These are phyloP conservation scores for Microchrysa polita DNA, from an alignment of 2,888 invertebrate species.

Conservation along the genomic window DNA sequence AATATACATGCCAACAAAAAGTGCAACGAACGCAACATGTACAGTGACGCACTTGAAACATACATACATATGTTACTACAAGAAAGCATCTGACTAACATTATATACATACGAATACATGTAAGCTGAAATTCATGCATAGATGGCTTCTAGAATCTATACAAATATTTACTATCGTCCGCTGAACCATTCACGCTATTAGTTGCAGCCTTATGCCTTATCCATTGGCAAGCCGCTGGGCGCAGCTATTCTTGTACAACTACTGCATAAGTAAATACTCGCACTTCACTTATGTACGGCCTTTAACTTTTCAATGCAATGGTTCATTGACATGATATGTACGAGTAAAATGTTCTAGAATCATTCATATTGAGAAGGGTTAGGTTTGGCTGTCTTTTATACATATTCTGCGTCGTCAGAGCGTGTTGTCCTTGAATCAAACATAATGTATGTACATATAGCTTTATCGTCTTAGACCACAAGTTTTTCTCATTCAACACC, in stretches of 20 bases:
- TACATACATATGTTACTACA: not conserved
- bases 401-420: too few relatives aligned
- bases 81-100: not conserved
- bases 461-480: too few relatives aligned
- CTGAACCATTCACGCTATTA: slow-evolving; percentile 5
- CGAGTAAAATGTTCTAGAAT: slow-evolving; percentile 16
- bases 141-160: not conserved
- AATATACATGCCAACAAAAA: not conserved
- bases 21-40: slow-evolving; percentile 33
- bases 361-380: not conserved
- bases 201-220: not conserved
- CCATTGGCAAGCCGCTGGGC: slow-evolving; percentile 7
- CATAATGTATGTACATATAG: too few relatives aligned
- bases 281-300: too few relatives aligned
- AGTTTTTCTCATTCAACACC: too few relatives aligned
- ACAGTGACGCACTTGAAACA: slow-evolving; percentile 35
- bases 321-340: slow-evolving; percentile 34
- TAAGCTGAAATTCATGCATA: too few relatives aligned
- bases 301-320: slow-evolving; percentile 23
- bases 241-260: not conserved
- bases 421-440: too few relatives aligned
- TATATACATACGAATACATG: too few relatives aligned
- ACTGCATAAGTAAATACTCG: slow-evolving; percentile 1
- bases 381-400: too few relatives aligned
- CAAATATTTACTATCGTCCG: not conserved